A percentile compares a stretch with the other conserved stretches of the same genome.
Evolutionary conservation across 1,140 invertebrate genomes (phyloP).

Genomic region (Brachionus sp.): DNA sequence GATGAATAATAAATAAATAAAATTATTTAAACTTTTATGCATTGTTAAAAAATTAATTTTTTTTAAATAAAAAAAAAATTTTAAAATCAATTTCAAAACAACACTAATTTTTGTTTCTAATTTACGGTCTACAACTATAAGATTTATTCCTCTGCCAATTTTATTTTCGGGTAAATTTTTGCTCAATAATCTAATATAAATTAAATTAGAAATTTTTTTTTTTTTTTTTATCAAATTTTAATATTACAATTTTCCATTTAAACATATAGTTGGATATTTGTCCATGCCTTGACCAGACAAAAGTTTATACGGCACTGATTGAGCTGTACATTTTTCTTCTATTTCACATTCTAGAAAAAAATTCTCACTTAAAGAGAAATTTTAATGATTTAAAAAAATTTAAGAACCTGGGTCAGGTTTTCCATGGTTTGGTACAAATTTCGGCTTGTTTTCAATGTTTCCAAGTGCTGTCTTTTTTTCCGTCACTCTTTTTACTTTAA

Average conservation of each 20-base stretch:
- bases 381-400: not conserved
- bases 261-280: constrained; percentile 50
- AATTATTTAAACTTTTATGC: too few relatives aligned
- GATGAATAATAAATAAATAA: constrained; percentile 7
- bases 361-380: not conserved
- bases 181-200: constrained; percentile 47
- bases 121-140: constrained; percentile 51
- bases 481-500: not conserved
- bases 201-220: not conserved
- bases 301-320: constrained; percentile 51
- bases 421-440: not conserved
- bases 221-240: too few relatives aligned
- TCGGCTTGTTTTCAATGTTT: not conserved
- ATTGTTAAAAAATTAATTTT: too few relatives aligned
- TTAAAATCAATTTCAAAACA: not conserved
- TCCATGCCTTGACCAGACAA: constrained; percentile 50
- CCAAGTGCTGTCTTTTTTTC: not conserved
- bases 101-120: not conserved
- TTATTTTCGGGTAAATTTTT: constrained; percentile 51
- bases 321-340: constrained; percentile 47
- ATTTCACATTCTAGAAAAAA: constrained; percentile 33
- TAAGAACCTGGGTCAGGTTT: constrained; percentile 29
- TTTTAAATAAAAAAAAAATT: not conserved
- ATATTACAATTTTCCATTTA: constrained; percentile 50
- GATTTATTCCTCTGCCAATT: constrained; percentile 50